A percentile compares a stretch with the other conserved stretches of the same genome.
These are phyloP conservation scores for Stegana nigrithorax DNA, from an alignment of 2,888 invertebrate species.

Conservation along the genomic window DNA sequence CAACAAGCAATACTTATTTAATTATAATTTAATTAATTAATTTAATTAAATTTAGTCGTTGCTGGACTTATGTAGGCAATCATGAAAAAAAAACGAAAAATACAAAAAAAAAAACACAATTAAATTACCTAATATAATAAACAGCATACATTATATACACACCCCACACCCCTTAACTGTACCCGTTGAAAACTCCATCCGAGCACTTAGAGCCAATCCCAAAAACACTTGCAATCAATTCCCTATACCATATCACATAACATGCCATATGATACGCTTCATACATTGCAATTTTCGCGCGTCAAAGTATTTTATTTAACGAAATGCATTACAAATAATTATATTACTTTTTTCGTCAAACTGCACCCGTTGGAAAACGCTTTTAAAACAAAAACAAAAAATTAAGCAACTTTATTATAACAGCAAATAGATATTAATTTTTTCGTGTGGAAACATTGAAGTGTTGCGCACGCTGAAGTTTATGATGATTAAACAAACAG, in stretches of 20 bases:
- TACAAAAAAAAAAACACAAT: not conserved
- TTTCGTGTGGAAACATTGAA: not conserved
- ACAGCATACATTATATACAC: too few relatives aligned
- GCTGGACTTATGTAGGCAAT: conserved; percentile 24
- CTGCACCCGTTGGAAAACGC: too few relatives aligned
- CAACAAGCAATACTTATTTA: too few relatives aligned
- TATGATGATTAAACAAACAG: not conserved
- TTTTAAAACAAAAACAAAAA: not conserved
- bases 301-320: conserved; percentile 5
- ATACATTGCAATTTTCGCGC: too few relatives aligned
- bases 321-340: too few relatives aligned
- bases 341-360: not conserved
- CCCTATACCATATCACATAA: too few relatives aligned
- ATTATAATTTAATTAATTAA: conserved; percentile 1
- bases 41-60: conserved; percentile 19
- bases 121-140: too few relatives aligned
- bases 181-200: too few relatives aligned
- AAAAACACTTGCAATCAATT: too few relatives aligned
- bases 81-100: not conserved
- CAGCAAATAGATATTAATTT: not conserved
- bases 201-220: too few relatives aligned
- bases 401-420: not conserved
- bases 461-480: not conserved
- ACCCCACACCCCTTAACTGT: too few relatives aligned
- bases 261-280: too few relatives aligned